Evolutionary conservation across 2,888 invertebrate genomes (phyloP), one percentile per base, ranked within the genome.

Genomic region (Antitype chi): DNA sequence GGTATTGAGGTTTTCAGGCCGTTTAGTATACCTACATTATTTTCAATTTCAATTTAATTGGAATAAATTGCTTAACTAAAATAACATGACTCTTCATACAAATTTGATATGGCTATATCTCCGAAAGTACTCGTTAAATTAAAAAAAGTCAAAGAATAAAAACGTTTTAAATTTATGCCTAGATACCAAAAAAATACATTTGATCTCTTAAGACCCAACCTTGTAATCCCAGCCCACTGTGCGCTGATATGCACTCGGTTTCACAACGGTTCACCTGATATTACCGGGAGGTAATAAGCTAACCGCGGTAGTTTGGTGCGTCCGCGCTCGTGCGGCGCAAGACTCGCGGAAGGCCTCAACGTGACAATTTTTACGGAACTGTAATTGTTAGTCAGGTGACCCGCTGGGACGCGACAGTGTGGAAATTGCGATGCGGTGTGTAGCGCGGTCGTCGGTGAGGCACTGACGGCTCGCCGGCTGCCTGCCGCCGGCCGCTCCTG

Each of bases 401-500:
- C 90, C 89, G 87, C 85, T 87, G 89, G 87, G 86, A 87, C 88
- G 90, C 87, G 88, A 81, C 81, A 86, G 83, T 89, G 89, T 85
- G 89, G 87, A 86, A 88, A 86, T 89, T 86, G 93, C 92, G 92
- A 92, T 91, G 94, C 93, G 93, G 93, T 91, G 93, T 92, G 89
- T 93, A 90, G 91, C 94, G 93, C 94, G 94, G 89, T 94, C 89
- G 95, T 92, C 94, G 91, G 91, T 90, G 94, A 94, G 93, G 94
- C 93, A 96, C 96, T 96, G 96, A 94, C 93, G 94, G 93, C 90
- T 89, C 85, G 90, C 90, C 91, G 91, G 92, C 92, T 91, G 93
- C 90, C 90, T 90, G 93, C 91, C 94, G 94, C 94, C 95, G 94
- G 93, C 92, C 95, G 95, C 95, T 97, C 97, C 97, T 97, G 97